Evolutionary conservation across 2,113 vertebrate genomes (phyloP), one percentile per base, ranked within the genome.

Genomic region (Pyrgilauda ruficollis): DNA sequence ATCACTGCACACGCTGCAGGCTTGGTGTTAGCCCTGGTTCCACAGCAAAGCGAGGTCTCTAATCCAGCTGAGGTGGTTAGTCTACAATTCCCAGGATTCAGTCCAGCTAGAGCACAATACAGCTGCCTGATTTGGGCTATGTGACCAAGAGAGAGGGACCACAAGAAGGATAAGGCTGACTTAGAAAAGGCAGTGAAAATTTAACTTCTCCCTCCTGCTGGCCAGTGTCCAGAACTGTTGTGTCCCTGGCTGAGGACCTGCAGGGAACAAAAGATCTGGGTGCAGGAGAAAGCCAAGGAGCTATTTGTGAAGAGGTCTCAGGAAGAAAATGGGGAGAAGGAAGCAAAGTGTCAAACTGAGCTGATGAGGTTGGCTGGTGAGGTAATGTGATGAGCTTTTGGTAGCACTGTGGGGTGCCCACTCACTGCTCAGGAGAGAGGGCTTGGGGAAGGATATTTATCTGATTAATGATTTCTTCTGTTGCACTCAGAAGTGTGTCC

Each of bases 1-100:
- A 90, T 37, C 96, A 96, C 96, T 72, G 89, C 96, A 96, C 89
- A 92, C 9, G 6, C 59, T 91, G 16, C 78, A 87, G 69, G 23
- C 44, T 66, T 16, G 31, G 33, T 59, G 93, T 97, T 96, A 96
- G 92, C 50, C 68, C 68, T 58, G 68, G 44, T 77, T 90, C 77
- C 72, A 81, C 92, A 92, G 78, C 94, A 95, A 93, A 93, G 62
- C 35, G 31, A 94, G 59, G 75, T 59, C 55, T 77, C 82, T 78
- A 84, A n/a, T 91, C 87, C 82, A 75, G 59, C 47, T 70, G 30
- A 3, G 18, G 19, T 41, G 50, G 52, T 89, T 90, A 94, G 69
- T 69, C 68, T 91, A 72, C 7, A 44, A 17, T 73, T 50, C 67
- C n/a, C 82, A 74, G 84, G 37, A 52, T 56, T 89, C 72, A 30